Conservation (phyloP, 2,888 invertebrate genomes). For the Noctuana brunneofusca region DNA sequence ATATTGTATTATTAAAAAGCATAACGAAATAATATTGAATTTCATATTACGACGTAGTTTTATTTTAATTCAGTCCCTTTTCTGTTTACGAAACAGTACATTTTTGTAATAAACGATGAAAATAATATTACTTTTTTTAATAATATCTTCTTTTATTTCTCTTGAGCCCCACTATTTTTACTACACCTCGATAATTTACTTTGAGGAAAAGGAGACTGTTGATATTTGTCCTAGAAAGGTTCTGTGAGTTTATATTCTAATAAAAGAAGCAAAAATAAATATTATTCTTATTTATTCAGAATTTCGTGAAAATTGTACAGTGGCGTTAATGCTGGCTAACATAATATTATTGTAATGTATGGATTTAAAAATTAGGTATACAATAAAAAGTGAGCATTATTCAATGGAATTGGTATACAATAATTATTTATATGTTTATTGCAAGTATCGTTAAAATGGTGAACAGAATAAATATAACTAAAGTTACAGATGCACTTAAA, state of each 20-base stretch:
- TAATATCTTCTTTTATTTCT: slow-evolving; percentile 4
- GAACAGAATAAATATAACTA: too few relatives aligned
- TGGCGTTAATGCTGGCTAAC: slow-evolving; percentile 21
- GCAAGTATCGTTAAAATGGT: not conserved
- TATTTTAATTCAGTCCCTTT: slow-evolving; percentile 46
- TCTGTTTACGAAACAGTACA: slow-evolving; percentile 2
- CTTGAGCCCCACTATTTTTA: not conserved
- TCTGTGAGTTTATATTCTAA: not conserved
- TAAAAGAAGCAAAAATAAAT: slow-evolving; percentile 1
- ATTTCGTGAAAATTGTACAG: slow-evolving; percentile 9
- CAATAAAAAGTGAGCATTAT: not conserved
- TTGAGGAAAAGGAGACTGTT: too few relatives aligned
- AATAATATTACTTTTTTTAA: slow-evolving; percentile 6
- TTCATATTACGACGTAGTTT: slow-evolving; percentile 76
- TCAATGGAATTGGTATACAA: not conserved
- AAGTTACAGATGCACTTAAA: too few relatives aligned
- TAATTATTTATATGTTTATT: not conserved
- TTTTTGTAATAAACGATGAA: slow-evolving; percentile 12
- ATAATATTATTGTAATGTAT: not conserved
- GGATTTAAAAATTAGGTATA: not conserved
- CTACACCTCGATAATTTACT: too few relatives aligned
- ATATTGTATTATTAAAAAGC: slow-evolving; percentile 83
- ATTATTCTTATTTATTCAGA: slow-evolving; percentile 19
- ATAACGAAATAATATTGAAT: slow-evolving; percentile 84
- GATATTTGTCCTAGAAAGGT: too few relatives aligned